These are phyloP conservation scores for Eilema caniola DNA, from an alignment of 2,888 invertebrate species.

Conservation along the genomic window DNA sequence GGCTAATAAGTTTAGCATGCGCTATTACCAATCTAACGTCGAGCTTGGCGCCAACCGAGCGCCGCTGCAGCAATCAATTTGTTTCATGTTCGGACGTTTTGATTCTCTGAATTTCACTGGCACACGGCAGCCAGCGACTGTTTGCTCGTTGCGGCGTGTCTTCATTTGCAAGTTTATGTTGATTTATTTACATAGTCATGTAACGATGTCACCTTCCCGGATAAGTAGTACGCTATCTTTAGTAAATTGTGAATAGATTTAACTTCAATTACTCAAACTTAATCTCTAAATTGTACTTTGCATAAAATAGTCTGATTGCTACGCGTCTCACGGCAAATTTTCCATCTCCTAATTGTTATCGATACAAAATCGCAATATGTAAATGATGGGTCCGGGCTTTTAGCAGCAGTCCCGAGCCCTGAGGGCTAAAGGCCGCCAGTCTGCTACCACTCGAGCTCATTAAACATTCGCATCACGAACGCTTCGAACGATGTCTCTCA, in stretches of 20 bases:
- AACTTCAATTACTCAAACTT: constrained; percentile 33
- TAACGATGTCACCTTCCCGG: constrained; percentile 55
- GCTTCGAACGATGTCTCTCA: constrained; percentile 82
- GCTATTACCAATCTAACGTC: constrained; percentile 85
- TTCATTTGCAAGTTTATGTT: constrained; percentile 78
- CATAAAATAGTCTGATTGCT: constrained; percentile 50
- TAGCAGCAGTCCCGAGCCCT: constrained; percentile 58
- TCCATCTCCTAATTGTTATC: constrained; percentile 75
- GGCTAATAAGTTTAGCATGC: constrained; percentile 86
- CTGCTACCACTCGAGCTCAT: constrained; percentile 70
- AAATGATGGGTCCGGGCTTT: constrained; percentile 73
- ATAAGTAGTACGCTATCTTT: constrained; percentile 48
- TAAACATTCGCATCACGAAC: constrained; percentile 83
- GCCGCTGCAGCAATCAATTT: constrained; percentile 83
- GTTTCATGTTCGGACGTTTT: constrained; percentile 82
- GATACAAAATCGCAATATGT: constrained; percentile 83
- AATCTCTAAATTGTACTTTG: constrained; percentile 35
- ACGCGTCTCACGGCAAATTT: constrained; percentile 61
- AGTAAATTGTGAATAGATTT: constrained; percentile 34
- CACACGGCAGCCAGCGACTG: constrained; percentile 66
- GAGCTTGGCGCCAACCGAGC: constrained; percentile 73
- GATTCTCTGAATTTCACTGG: constrained; percentile 78
- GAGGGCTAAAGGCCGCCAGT: constrained; percentile 54
- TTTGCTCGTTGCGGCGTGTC: constrained; percentile 73
- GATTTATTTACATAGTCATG: constrained; percentile 66